Evolutionary conservation across 2,888 invertebrate species (phyloP), one percentile per base, ranked within the genome.

Genomic region (Agriotes lineatus): DNA sequence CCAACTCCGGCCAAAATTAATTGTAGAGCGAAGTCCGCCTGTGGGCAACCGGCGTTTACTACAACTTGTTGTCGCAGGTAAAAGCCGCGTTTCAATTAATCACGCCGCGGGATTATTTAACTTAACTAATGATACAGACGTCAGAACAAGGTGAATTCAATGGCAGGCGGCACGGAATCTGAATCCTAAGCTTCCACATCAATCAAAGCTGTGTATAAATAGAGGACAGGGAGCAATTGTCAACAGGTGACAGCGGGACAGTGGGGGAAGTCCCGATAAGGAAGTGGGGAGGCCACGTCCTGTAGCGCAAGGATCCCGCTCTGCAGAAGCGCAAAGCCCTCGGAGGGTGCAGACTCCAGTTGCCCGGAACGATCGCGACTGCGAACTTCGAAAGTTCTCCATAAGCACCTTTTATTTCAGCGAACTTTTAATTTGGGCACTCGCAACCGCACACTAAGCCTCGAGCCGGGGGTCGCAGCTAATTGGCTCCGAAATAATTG

Each of bases 231-330:
- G 66, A 69, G 74, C 73, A 71, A 77, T 75, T 77, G 76, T 78
- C 78, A 78, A 78, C 78, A 78, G 78, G 78, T 78, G 78, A 76
- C 75, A 72, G 71, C 62, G 57, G 67, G 70, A 64, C 68, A 62
- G 63, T 70, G 71, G 74, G 72, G 71, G 75, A 72, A 64, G 64
- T 25, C 56, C 45, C 67, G 71, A 70, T 72, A 73, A 68, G 66
- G 33, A 67, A 67, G 69, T 72, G 73, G 72, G 69, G 64, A 67
- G 72, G 67, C 65, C 70, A 64, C 64, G 59, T 58, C 30, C 54
- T 33, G 57, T 35, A 67, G 67, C 72, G 66, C 72, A 62, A 67
- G 64, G 60, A 70, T 69, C 68, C 58, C 62, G 57, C 61, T 70
- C 44, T 66, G 57, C 65, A 67, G 70, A 69, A 70, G 72, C 72